These are phyloP conservation scores for Darevskia nairensis DNA, from an alignment of 2,797 vertebrate genomes.

Conservation along the genomic window DNA sequence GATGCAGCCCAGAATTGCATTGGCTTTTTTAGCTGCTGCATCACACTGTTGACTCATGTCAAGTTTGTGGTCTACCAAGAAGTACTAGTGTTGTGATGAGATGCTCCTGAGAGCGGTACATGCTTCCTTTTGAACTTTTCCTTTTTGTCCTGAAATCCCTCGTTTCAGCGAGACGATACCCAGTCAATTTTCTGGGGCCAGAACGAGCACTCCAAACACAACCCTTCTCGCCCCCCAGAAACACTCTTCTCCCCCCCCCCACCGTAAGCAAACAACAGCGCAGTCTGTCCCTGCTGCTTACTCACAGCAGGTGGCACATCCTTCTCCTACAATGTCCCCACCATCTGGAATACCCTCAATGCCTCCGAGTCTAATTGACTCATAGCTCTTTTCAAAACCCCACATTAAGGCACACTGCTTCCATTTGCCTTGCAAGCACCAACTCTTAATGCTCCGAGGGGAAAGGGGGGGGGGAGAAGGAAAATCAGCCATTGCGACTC, in stretches of 20 bases:
- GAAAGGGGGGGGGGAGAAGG: background rate
- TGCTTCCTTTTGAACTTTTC: background rate
- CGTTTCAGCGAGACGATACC: too few species aligned
- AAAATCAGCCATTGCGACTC: background rate
- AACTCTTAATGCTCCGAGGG: background rate
- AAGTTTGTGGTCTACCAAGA: too few species aligned
- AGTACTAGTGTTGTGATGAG: background rate
- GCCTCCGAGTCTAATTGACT: conserved; percentile 27
- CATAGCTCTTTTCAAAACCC: background rate
- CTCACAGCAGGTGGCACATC: background rate
- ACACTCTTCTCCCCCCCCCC: background rate
- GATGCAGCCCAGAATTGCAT: too few species aligned
- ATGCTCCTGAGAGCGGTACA: background rate
- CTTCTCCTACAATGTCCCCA: conserved; percentile 13
- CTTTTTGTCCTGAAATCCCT: background rate
- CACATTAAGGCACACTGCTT: background rate
- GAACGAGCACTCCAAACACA: background rate
- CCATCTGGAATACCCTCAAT: conserved; percentile 25
- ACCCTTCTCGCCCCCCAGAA: background rate
- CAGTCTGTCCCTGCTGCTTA: background rate
- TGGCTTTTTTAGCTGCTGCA: too few species aligned
- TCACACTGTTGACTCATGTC: too few species aligned
- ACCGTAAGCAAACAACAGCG: background rate
- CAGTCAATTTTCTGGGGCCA: background rate
- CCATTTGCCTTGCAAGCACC: background rate